Base-by-base conservation (phyloP, 1,140 invertebrate genomes). In the Schlechtendalia chinensis region DNA sequence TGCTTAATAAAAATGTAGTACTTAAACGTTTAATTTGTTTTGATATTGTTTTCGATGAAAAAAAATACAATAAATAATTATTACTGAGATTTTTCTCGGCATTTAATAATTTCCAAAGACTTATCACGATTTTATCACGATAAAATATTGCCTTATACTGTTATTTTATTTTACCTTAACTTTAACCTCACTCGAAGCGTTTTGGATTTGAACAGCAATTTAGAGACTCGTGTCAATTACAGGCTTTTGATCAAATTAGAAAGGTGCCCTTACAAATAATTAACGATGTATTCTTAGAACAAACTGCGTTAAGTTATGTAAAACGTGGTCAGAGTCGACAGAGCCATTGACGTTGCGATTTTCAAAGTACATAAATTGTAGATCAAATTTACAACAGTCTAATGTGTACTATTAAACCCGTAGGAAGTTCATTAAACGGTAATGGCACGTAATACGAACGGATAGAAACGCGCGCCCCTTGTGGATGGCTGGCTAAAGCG, bases 401-500 rank as follows among this genome's bases (percentile, higher is more conserved):
- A 72, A 72, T 54, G 69, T 72, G 69, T 72, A 29, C 69, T 24
- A 72, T 72, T 72, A 72, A 29, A 47, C 69, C 16, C 3, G 47
- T 19, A 16, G 32, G 54, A 72, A 54, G 47, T 72, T 72, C 69
- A 72, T 72, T 72, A 72, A 72, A 72, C 24, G 69, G 50, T 72
- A 72, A 72, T 72, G 69, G 69, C 69, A 29, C 69, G 69, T 72
- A 72, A 54, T 72, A 17, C 47, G 17, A 10, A 29, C 17, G 24
- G 19, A 54, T 24, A 19, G 24, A 17, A 19, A 72, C 50, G 63
- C n/a, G 39, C 22, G 6, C 11, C 11, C 16, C 16, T 10, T 5
- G 50, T 27, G 24, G 45, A 39, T 16, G 45, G 22, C 22, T 12
- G 47, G 47, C 3, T 27, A 69, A 69, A 69, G 39, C 50, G 67